phyloP scores from a whole-genome alignment of 2,888 invertebrate genomes.

The Candidula unifasciata region DNA sequence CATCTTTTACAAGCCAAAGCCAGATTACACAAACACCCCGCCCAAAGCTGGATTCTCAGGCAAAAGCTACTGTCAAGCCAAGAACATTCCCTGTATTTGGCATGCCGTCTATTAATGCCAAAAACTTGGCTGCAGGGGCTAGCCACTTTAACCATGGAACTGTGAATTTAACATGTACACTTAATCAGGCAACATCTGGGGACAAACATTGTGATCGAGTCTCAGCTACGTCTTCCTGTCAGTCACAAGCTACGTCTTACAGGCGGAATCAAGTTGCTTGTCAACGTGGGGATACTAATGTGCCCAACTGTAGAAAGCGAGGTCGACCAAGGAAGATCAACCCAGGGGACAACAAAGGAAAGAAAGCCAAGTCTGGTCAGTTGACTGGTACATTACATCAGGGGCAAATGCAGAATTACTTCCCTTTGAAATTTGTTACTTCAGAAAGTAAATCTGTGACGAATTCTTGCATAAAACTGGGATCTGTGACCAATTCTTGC shows the following conservation, averaged over 20 bases:
- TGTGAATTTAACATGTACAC: not conserved
- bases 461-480: too few relatives aligned
- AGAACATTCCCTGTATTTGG: not conserved
- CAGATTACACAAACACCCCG: not conserved
- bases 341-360: not conserved
- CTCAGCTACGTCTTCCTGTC: not conserved
- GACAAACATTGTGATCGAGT: not conserved
- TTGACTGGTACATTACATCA: not conserved
- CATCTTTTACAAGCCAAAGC: not conserved
- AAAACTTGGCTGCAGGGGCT: too few relatives aligned
- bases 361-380: not conserved
- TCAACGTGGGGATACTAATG: not conserved
- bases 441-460: not conserved
- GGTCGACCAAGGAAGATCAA: constrained; percentile 2
- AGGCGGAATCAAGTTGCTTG: not conserved
- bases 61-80: not conserved
- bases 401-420: not conserved
- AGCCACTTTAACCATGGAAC: too few relatives aligned
- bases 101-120: not conserved
- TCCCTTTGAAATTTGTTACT: not conserved
- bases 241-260: not conserved
- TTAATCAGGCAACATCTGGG: not conserved
- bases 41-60: not conserved
- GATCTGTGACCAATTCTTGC: too few relatives aligned
- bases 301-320: not conserved